phyloP scores from a whole-genome alignment of 2,797 vertebrate genomes.

The Tapirus indicus region DNA sequence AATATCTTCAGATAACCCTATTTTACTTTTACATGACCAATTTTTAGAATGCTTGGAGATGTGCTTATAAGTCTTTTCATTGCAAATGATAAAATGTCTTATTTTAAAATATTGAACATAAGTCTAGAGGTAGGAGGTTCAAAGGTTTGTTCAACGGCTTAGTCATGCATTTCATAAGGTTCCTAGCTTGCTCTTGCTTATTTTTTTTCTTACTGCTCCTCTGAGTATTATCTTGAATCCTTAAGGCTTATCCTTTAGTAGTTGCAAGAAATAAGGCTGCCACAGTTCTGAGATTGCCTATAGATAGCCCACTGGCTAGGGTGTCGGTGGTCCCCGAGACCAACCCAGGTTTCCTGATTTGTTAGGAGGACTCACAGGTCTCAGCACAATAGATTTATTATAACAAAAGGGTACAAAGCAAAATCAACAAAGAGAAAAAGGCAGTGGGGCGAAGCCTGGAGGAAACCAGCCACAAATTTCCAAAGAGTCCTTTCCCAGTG shows the following conservation, averaged over 20 bases:
- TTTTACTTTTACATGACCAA: background rate
- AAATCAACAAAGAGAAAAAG: background rate
- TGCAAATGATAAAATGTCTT: background rate
- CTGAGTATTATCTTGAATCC: background rate
- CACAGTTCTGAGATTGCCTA: background rate
- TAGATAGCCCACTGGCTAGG: background rate
- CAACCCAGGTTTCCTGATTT: background rate
- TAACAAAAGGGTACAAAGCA: background rate
- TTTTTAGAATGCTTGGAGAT: background rate
- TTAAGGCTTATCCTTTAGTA: background rate
- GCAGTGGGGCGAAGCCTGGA: background rate
- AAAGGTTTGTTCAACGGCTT: background rate
- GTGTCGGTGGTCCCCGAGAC: background rate
- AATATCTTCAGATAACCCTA: background rate
- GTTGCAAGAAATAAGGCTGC: background rate
- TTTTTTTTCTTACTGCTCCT: background rate
- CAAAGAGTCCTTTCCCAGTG: background rate
- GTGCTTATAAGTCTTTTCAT: background rate
- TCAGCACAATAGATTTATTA: background rate
- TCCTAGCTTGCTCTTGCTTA: background rate
- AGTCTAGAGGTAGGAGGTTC: background rate
- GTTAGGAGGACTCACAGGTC: background rate
- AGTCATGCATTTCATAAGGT: constrained; percentile 15
- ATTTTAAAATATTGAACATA: background rate
- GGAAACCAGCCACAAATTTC: background rate